A percentile compares a stretch with the other conserved stretches of the same genome.
These are phyloP conservation scores for Resseliella maxima DNA, from an alignment of 2,888 invertebrate species.

Conservation along the genomic window DNA sequence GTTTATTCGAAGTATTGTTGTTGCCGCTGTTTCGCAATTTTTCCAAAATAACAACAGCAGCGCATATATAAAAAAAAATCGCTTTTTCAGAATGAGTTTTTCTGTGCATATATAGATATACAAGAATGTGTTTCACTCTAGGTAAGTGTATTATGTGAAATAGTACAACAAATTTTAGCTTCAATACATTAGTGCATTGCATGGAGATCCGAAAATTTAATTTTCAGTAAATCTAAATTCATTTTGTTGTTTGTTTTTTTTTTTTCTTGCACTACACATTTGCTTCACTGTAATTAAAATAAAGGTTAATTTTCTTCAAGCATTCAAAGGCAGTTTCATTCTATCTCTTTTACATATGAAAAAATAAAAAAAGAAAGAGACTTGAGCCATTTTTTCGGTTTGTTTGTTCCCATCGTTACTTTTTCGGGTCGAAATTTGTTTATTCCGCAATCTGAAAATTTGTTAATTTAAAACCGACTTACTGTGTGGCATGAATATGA, in stretches of 20 bases:
- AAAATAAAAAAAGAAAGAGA: no score
- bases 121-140: background rate
- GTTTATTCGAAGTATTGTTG: background rate
- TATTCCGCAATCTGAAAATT: slow-evolving; percentile 27
- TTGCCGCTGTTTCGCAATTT: slow-evolving; percentile 4
- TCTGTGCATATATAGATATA: background rate
- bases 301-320: slow-evolving; percentile 39
- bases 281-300: slow-evolving; percentile 32
- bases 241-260: background rate
- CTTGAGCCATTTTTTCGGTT: background rate
- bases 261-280: background rate
- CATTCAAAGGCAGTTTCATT: background rate
- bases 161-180: background rate
- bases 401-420: slow-evolving; percentile 35
- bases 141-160: slow-evolving; percentile 51
- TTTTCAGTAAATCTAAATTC: slow-evolving; percentile 53
- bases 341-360: background rate
- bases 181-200: background rate
- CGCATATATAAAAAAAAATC: background rate
- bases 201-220: slow-evolving; percentile 43
- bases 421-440: slow-evolving; percentile 8
- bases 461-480: background rate
- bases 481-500: background rate
- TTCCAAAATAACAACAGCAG: background rate
- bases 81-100: background rate